Percentiles rank a stretch among this genome's conserved stretches.
These are phyloP conservation scores for Magallana angulata DNA, from an alignment of 1,140 invertebrate species.

Conservation along the genomic window DNA sequence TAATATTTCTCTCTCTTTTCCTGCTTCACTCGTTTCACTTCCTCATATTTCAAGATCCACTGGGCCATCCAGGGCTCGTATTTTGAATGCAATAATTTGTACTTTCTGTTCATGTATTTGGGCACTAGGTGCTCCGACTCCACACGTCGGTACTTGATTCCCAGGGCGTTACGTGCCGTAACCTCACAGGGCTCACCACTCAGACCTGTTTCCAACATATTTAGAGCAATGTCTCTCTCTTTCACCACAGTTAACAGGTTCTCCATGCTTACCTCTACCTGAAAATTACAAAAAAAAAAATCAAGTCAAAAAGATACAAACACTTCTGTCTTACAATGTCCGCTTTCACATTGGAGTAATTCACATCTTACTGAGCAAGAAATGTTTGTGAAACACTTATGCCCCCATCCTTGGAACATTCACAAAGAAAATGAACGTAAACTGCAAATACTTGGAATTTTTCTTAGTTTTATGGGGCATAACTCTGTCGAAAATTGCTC, in stretches of 20 bases:
- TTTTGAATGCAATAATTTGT: slow-evolving; percentile 53
- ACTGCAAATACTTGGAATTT: no score
- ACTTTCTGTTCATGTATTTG: slow-evolving; percentile 60
- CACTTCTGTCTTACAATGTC: no score
- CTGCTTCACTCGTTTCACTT: slow-evolving; percentile 52
- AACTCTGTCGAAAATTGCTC: no score
- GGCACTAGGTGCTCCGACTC: slow-evolving; percentile 67
- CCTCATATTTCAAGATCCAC: slow-evolving; percentile 63
- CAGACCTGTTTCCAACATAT: slow-evolving; percentile 91
- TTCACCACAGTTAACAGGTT: slow-evolving; percentile 94
- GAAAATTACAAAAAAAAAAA: no score
- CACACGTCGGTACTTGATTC: slow-evolving; percentile 55
- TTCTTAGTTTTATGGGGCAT: no score
- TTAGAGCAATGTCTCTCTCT: slow-evolving; percentile 95
- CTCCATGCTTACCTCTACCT: slow-evolving; percentile 95
- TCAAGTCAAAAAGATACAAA: no score
- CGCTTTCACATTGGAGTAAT: no score
- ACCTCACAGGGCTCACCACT: slow-evolving; percentile 54
- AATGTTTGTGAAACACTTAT: no score
- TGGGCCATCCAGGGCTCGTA: slow-evolving; percentile 52
- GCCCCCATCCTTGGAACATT: no score
- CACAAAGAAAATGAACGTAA: no score
- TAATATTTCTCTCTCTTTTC: slow-evolving; percentile 21
- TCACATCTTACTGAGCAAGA: no score
- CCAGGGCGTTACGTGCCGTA: slow-evolving; percentile 65